Percentiles rank a stretch among this genome's conserved stretches.
These are phyloP conservation scores for Dendrolimus kikuchii DNA, from an alignment of 1,140 invertebrate genomes.

Conservation along the genomic window DNA sequence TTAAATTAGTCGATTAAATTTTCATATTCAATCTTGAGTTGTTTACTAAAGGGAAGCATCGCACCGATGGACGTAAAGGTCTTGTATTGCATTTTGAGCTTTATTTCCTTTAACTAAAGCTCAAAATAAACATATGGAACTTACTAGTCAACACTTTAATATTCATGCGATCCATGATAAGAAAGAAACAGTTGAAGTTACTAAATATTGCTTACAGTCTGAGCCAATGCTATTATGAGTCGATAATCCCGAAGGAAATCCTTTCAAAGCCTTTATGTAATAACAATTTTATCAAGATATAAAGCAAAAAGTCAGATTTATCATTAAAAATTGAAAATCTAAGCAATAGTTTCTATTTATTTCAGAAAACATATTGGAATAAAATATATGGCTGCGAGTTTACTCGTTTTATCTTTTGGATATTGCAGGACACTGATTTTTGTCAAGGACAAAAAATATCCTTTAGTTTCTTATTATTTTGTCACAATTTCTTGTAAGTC, in stretches of 20 bases:
- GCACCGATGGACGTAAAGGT: conserved; percentile 12
- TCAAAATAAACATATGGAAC: conserved; percentile 5
- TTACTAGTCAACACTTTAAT: conserved; percentile 17
- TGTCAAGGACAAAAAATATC: too few species aligned
- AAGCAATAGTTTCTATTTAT: too few species aligned
- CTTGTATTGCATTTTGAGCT: conserved; percentile 15
- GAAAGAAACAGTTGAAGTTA: conserved; percentile 22
- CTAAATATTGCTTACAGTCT: conserved; percentile 21
- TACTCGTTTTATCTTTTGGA: too few species aligned
- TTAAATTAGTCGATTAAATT: conserved; percentile 78
- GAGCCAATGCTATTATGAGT: conserved; percentile 3
- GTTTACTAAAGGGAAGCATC: conserved; percentile 64
- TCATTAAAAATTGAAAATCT: too few species aligned
- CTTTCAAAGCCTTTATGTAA: too few species aligned
- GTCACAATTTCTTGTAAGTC: too few species aligned
- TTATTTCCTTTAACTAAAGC: conserved; percentile 14
- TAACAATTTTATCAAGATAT: too few species aligned
- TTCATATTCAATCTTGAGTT: conserved; percentile 79
- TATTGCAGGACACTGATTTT: too few species aligned
- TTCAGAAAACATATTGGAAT: too few species aligned
- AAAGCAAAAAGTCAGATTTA: too few species aligned
- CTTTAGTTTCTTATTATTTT: too few species aligned
- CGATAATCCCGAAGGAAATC: not conserved
- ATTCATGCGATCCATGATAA: conserved; percentile 37
- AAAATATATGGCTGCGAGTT: too few species aligned